Evolutionary conservation across 2,888 invertebrate genomes (phyloP), one percentile per base, ranked within the genome.

Genomic region (Apodemia duryi): DNA sequence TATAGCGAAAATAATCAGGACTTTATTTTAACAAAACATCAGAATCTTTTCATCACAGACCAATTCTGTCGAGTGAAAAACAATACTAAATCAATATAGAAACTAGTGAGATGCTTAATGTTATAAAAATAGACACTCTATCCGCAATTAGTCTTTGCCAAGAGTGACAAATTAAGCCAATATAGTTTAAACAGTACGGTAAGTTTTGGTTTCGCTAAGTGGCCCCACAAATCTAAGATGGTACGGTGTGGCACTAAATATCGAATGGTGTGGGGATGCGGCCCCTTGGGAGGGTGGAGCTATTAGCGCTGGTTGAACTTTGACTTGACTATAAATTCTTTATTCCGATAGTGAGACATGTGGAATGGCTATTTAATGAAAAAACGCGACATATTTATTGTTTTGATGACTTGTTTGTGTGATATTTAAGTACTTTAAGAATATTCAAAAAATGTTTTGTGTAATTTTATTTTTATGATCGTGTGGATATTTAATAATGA

Each of bases 161-260:
- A 66, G 66, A 68, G 66, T 72, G 75, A 78, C 77, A 77, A 77
- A 79, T 79, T 77, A 70, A 65, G 71, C 72, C 73, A 69, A 75
- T 74, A 75, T 74, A 74, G 74, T 74, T 71, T 69, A 68, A 73
- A 74, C 76, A 76, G 32, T 57, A 76, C 76, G 74, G 61, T 77
- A 77, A 79, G 78, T 57, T 77, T 74, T 72, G 78, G 72, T 73
- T 71, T 82, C 74, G 77, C 76, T 82, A 79, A 85, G 82, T 83
- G 83, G 78, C 78, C 79, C 81, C 83, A 86, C 84, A 86, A 88
- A 85, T 90, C 86, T 86, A 81, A 88, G 89, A 88, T 89, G 88
- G 88, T 86, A 89, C 90, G 83, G 81, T 85, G 82, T 86, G 89
- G 88, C 77, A 83, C 84, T 88, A 88, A 88, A 88, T 88, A 86